Conservation (phyloP, 37 sponge, comb jelly and placozoan species). For the Geodia barretti region DNA sequence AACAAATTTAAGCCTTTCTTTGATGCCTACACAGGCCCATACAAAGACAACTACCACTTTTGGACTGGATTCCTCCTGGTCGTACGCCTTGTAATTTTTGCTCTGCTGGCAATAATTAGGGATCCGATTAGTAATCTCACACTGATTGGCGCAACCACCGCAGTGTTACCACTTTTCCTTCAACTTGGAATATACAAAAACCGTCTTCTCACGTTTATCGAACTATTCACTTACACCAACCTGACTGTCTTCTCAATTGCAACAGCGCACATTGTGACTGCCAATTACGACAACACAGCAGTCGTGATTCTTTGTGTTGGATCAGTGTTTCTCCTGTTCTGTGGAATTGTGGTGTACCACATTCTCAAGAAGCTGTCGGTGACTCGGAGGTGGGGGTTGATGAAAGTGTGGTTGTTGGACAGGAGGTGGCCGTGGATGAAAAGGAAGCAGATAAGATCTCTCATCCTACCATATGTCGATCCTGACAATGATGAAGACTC, state of each 20-base stretch:
- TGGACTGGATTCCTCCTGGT: slow-evolving; percentile 21
- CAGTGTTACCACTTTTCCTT: not conserved
- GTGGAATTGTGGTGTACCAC: not conserved
- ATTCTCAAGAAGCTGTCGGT: not conserved
- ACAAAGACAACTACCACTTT: not conserved
- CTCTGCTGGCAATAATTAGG: not conserved
- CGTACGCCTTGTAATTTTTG: not conserved
- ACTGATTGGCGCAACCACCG: not conserved
- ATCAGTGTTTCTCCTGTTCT: not conserved
- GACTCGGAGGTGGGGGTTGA: not conserved
- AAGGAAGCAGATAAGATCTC: not conserved
- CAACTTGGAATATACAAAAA: slow-evolving; percentile 1
- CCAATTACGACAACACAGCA: not conserved
- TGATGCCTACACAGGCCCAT: slow-evolving; percentile 18
- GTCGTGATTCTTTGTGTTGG: not conserved
- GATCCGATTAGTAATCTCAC: too few species aligned
- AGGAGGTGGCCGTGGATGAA: not conserved
- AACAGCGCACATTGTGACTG: not conserved
- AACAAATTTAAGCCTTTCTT: slow-evolving; percentile 15
- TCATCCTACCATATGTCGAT: not conserved
- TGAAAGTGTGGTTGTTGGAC: not conserved
- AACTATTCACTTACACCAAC: not conserved
- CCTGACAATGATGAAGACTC: not conserved
- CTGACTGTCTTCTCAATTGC: not conserved
- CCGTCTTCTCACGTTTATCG: not conserved